These are phyloP conservation scores for Zonotrichia albicollis DNA, from an alignment of 2,797 vertebrate species.

Conservation along the genomic window DNA sequence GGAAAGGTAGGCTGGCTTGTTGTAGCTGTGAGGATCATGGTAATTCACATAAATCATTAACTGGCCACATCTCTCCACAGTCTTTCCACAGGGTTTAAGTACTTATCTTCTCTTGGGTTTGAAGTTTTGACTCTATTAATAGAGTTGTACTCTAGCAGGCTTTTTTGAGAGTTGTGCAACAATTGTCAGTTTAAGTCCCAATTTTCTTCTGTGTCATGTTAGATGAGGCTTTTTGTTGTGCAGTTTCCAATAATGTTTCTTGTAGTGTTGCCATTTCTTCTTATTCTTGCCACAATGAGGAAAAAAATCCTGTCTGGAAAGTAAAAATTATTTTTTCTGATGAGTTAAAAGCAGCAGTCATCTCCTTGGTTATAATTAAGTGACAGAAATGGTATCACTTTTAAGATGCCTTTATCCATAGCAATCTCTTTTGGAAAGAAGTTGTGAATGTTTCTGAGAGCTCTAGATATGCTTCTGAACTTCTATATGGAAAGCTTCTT, in stretches of 20 bases:
- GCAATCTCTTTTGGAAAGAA: background rate
- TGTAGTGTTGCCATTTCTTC: background rate
- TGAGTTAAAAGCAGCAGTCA: background rate
- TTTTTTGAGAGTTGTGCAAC: background rate
- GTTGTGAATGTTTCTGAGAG: background rate
- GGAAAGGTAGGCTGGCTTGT: background rate
- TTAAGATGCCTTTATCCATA: background rate
- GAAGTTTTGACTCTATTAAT: background rate
- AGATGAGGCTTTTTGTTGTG: background rate
- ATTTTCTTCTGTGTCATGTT: background rate
- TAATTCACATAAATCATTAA: background rate
- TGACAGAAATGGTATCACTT: background rate
- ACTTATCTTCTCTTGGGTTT: background rate
- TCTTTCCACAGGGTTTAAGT: background rate
- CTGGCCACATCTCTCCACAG: background rate
- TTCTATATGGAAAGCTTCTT: background rate
- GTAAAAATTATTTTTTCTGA: background rate
- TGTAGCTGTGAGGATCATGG: background rate
- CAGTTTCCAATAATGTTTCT: background rate
- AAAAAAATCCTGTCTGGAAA: background rate
- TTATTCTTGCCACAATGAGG: background rate
- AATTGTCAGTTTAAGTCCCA: background rate
- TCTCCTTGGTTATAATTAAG: background rate
- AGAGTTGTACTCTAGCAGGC: background rate
- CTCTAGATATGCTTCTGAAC: background rate